Evolutionary conservation across 1,140 invertebrate genomes (phyloP).

Genomic region (Diuraphis noxia): DNA sequence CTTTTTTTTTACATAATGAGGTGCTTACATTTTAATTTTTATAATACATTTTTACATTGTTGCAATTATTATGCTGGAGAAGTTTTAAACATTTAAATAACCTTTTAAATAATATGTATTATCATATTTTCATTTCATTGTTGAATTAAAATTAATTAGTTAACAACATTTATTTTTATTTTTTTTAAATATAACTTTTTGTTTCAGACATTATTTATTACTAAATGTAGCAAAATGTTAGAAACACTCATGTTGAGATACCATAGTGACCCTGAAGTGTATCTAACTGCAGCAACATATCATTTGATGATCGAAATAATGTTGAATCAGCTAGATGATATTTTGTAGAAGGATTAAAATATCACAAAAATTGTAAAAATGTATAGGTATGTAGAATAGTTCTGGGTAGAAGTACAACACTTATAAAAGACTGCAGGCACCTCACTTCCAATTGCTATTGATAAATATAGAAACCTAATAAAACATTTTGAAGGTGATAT

Average conservation of each 20-base stretch:
- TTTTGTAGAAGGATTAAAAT: slow-evolving; percentile 17
- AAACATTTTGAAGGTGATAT: slow-evolving; percentile 32
- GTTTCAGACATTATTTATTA: slow-evolving; percentile 31
- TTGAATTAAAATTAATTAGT: neutral
- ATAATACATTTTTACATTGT: neutral
- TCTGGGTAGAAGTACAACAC: slow-evolving; percentile 40
- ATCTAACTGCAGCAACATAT: slow-evolving; percentile 28
- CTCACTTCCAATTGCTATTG: neutral
- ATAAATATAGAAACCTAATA: slow-evolving; percentile 22
- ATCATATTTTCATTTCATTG: neutral
- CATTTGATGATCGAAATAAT: slow-evolving; percentile 46
- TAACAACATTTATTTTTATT: neutral
- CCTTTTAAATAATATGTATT: neutral
- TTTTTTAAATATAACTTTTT: neutral
- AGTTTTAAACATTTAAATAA: neutral
- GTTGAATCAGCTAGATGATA: slow-evolving; percentile 33
- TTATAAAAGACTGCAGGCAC: neutral
- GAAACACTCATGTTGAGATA: slow-evolving; percentile 17
- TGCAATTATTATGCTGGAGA: neutral
- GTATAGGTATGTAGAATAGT: slow-evolving; percentile 34
- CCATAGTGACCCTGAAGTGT: slow-evolving; percentile 42
- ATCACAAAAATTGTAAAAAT: slow-evolving; percentile 39
- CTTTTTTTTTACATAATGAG: too few relatives aligned
- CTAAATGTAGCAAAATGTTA: slow-evolving; percentile 27
- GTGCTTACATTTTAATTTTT: neutral